Evolutionary conservation across 2,113 vertebrate genomes (phyloP).

Genomic region (Alces alces): DNA sequence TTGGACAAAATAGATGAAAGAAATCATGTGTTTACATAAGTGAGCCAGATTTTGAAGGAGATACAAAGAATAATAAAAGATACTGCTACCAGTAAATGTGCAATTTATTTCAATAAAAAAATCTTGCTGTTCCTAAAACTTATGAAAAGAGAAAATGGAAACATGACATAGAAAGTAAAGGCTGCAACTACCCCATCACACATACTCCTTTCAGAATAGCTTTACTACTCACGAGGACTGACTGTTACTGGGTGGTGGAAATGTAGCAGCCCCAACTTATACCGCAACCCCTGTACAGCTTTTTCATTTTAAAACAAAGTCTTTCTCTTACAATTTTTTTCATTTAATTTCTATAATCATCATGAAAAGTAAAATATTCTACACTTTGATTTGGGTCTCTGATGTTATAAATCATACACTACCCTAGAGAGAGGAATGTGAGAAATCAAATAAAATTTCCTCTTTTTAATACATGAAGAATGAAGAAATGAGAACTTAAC

Average conservation of each 20-base stretch:
- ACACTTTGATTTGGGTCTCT: background rate
- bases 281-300: fast-evolving
- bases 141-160: background rate
- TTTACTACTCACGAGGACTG: background rate
- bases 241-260: background rate
- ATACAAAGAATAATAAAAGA: background rate
- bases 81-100: background rate
- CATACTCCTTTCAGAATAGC: background rate
- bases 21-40: background rate
- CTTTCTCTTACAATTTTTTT: background rate
- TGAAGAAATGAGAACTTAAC: background rate
- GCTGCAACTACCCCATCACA: background rate
- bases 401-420: background rate
- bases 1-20: background rate
- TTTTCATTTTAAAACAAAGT: background rate
- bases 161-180: background rate
- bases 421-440: background rate
- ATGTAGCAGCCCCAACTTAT: background rate
- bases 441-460: background rate
- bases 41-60: background rate
- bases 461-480: background rate
- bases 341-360: background rate
- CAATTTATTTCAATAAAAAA: background rate
- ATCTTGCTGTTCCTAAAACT: background rate
- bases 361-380: background rate